Percentiles rank a stretch among this genome's conserved stretches.
phyloP scores from a whole-genome alignment of 2,888 invertebrate species.

The Epicampocera succincta region DNA sequence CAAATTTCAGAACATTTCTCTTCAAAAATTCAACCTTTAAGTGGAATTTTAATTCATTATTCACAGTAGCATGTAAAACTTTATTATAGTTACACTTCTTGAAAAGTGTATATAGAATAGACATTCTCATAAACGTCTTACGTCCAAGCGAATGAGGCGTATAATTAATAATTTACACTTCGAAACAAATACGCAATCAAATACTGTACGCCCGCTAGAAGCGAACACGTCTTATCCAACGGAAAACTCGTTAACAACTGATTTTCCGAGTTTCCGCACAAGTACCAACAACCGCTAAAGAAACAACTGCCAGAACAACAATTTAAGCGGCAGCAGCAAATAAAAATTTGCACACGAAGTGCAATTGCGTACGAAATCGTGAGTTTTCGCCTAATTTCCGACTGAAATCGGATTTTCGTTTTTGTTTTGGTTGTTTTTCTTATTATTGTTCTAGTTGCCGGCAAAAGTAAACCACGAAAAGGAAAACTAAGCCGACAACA shows the following conservation, averaged over 20 bases:
- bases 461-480: slow-evolving; percentile 70
- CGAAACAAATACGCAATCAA: slow-evolving; percentile 5
- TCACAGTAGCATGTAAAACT: too few species aligned
- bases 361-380: slow-evolving; percentile 53
- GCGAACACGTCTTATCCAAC: slow-evolving; percentile 69
- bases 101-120: neutral
- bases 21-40: too few species aligned
- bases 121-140: neutral
- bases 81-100: slow-evolving; percentile 20
- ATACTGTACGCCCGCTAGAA: slow-evolving; percentile 40
- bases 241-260: slow-evolving; percentile 72
- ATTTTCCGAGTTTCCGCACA: slow-evolving; percentile 68
- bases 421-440: slow-evolving; percentile 39
- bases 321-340: slow-evolving; percentile 57
- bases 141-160: slow-evolving; percentile 25
- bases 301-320: slow-evolving; percentile 54
- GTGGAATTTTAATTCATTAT: too few species aligned
- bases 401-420: slow-evolving; percentile 34
- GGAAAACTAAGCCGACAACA: slow-evolving; percentile 36
- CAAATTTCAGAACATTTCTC: too few species aligned
- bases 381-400: slow-evolving; percentile 50
- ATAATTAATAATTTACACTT: slow-evolving; percentile 28
- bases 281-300: slow-evolving; percentile 61
- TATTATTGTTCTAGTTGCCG: slow-evolving; percentile 62
- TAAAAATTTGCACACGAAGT: slow-evolving; percentile 65